Evolutionary conservation across 2,797 vertebrate genomes (phyloP).

Genomic region (Pogonophryne albipinna): DNA sequence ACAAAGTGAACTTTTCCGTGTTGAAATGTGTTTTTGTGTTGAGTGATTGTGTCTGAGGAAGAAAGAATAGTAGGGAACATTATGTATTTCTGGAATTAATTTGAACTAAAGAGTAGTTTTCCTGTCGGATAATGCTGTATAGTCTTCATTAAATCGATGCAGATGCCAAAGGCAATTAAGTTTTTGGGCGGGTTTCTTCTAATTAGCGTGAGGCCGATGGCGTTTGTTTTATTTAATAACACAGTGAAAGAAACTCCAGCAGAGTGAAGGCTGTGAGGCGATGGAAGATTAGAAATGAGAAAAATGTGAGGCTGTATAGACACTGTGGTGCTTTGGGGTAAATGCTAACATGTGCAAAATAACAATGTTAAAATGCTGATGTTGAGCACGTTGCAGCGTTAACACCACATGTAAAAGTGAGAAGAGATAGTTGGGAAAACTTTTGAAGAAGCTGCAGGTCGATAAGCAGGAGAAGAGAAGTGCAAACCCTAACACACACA

Average conservation of each 20-base stretch:
- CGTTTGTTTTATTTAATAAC: conserved; percentile 19
- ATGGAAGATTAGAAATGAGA: conserved; percentile 9
- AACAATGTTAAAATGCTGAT: not conserved
- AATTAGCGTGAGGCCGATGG: conserved; percentile 58
- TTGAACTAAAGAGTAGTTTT: conserved; percentile 39
- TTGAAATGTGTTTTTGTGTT: conserved; percentile 13
- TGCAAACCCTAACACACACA: too few species aligned
- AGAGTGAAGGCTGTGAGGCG: conserved; percentile 3
- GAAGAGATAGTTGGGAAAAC: not conserved
- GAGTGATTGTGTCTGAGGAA: conserved; percentile 21
- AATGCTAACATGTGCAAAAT: not conserved
- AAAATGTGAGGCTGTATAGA: not conserved
- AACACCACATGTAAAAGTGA: not conserved
- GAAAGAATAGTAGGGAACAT: conserved; percentile 25
- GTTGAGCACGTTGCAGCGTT: not conserved
- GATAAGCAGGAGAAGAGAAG: not conserved
- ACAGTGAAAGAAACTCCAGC: conserved; percentile 11
- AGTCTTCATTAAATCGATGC: conserved; percentile 61
- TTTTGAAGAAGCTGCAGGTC: not conserved
- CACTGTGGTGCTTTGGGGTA: not conserved
- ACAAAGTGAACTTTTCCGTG: conserved; percentile 23
- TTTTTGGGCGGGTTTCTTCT: conserved; percentile 53
- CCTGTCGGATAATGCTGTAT: conserved; percentile 49
- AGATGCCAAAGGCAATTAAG: conserved; percentile 64
- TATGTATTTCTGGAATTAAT: conserved; percentile 50